A percentile compares a stretch with the other conserved stretches of the same genome.
These are phyloP conservation scores for Eupleurogrammus muticus DNA, from an alignment of 2,797 vertebrate species.

Conservation along the genomic window DNA sequence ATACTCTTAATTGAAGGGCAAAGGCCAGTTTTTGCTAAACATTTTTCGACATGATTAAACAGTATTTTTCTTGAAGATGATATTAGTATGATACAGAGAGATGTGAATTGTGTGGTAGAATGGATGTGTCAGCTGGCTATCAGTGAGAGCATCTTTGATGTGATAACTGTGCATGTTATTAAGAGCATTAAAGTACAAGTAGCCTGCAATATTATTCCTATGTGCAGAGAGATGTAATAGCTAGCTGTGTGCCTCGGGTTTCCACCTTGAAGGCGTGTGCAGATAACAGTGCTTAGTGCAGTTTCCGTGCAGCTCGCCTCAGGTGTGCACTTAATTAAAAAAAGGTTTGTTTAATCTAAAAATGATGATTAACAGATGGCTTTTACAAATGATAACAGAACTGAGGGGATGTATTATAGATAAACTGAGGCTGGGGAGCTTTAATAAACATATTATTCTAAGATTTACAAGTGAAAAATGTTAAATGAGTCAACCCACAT, in stretches of 20 bases:
- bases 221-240: not conserved
- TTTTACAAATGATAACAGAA: conserved; percentile 20
- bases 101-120: not conserved
- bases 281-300: not conserved
- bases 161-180: not conserved
- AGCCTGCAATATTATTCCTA: not conserved
- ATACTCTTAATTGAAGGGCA: not conserved
- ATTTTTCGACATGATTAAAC: not conserved
- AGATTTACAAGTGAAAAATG: not conserved
- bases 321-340: conserved; percentile 31
- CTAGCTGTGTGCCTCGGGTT: conserved; percentile 10
- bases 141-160: not conserved
- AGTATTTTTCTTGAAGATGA: not conserved
- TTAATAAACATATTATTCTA: conserved; percentile 5
- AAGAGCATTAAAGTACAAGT: not conserved
- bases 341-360: conserved; percentile 21
- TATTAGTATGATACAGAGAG: not conserved
- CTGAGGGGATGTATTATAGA: conserved; percentile 8
- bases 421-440: conserved; percentile 11
- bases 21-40: not conserved
- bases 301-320: conserved; percentile 20
- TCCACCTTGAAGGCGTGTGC: conserved; percentile 5
- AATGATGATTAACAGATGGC: conserved; percentile 25
- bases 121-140: not conserved
- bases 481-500: conserved; percentile 10